Evolutionary conservation across 1,140 invertebrate genomes (phyloP).

Genomic region (Thalassaphorura encarpata): DNA sequence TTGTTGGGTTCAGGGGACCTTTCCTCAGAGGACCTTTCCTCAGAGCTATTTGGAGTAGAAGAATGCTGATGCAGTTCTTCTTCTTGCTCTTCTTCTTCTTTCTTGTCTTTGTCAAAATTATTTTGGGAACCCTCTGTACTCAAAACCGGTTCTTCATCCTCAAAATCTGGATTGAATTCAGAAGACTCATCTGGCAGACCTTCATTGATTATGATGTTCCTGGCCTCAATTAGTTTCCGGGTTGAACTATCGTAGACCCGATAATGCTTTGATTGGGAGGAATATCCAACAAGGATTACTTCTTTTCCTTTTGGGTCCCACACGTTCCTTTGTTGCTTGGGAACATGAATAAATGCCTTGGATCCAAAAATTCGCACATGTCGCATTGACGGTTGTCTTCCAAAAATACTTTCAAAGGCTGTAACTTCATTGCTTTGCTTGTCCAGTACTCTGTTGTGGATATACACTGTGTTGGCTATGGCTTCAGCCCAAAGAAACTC

Average conservation of each 20-base stretch:
- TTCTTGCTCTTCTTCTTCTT: too few relatives aligned
- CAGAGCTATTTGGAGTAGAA: too few relatives aligned
- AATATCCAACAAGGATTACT: constrained; percentile 32
- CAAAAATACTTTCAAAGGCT: constrained; percentile 32
- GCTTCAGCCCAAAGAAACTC: constrained; percentile 42
- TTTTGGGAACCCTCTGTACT: not conserved
- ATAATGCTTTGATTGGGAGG: constrained; percentile 18
- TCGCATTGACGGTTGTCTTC: constrained; percentile 29
- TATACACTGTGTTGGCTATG: constrained; percentile 37
- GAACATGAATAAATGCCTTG: constrained; percentile 24
- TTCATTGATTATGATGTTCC: not conserved
- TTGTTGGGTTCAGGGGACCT: too few relatives aligned
- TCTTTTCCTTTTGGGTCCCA: constrained; percentile 27
- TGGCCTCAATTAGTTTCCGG: not conserved
- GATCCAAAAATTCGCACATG: constrained; percentile 35
- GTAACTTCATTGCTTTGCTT: constrained; percentile 2
- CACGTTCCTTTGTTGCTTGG: constrained; percentile 20
- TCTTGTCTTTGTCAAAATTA: too few relatives aligned
- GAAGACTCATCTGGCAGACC: not conserved
- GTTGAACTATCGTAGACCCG: constrained; percentile 10
- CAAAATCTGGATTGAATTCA: not conserved
- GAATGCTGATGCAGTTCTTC: too few relatives aligned
- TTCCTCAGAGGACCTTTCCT: too few relatives aligned
- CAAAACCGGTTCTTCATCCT: not conserved
- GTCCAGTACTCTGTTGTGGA: constrained; percentile 35